Percentiles rank a stretch among this genome's conserved stretches.
Conservation (phyloP, 2,113 vertebrate species). For the Chrysochloris asiatica region DNA sequence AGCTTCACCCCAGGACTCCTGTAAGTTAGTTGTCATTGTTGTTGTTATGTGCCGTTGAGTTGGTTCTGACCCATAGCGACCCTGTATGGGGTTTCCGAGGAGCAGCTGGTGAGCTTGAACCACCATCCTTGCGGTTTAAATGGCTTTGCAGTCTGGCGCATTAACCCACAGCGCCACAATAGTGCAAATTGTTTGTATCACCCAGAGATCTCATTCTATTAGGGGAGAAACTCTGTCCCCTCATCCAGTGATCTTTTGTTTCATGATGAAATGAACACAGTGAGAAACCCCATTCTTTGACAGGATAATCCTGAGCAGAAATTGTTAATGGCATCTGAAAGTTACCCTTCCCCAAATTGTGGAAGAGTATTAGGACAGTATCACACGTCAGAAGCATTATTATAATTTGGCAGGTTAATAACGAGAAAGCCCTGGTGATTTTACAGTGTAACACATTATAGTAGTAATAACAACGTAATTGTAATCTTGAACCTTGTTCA, state of each 20-base stretch:
- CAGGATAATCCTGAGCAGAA: conserved; percentile 28
- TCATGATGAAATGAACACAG: conserved; percentile 11
- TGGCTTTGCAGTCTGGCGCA: too few species aligned
- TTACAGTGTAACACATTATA: conserved; percentile 49
- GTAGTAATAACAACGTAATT: conserved; percentile 51
- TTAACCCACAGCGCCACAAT: too few species aligned
- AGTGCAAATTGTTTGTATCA: not conserved
- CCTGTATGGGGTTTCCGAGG: too few species aligned
- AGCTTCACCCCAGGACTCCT: too few species aligned
- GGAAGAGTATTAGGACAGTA: conserved; percentile 4
- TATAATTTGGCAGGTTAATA: conserved; percentile 45
- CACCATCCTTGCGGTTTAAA: too few species aligned
- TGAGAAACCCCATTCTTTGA: conserved; percentile 34
- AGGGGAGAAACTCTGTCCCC: conserved; percentile 1
- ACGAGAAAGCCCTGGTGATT: conserved; percentile 15
- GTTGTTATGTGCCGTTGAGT: too few species aligned
- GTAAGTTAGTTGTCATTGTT: too few species aligned
- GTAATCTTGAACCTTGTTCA: conserved; percentile 60
- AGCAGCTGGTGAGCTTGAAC: too few species aligned
- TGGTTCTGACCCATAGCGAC: too few species aligned
- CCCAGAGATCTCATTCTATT: not conserved
- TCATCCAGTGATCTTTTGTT: not conserved
- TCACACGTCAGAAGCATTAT: conserved; percentile 49
- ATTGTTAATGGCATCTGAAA: conserved; percentile 33
- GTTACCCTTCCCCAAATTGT: conserved; percentile 25